Evolutionary conservation across 2,113 vertebrate genomes (phyloP).

Genomic region (Neolamprologus variostigma): DNA sequence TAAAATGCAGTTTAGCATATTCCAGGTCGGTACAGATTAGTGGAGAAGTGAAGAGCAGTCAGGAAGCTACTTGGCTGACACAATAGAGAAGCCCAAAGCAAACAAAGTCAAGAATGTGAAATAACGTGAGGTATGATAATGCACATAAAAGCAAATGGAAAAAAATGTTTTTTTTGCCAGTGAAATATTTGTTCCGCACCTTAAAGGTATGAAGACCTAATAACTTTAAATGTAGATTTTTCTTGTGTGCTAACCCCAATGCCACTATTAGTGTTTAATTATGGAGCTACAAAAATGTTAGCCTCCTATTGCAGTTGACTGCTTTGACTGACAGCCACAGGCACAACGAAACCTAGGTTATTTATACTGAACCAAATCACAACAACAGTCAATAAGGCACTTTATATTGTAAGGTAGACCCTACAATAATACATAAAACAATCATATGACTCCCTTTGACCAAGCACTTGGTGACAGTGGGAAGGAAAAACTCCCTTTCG

Average conservation of each 20-base stretch:
- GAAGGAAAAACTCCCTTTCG: not conserved
- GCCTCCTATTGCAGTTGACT: not conserved
- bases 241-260: not conserved
- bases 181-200: not conserved
- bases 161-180: rapidly evolving
- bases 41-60: not conserved
- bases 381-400: not conserved
- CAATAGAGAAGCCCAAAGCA: not conserved
- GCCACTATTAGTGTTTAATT: not conserved
- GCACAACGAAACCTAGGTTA: not conserved
- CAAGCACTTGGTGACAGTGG: not conserved
- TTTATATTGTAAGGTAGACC: not conserved
- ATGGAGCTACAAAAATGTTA: not conserved
- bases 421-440: not conserved
- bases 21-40: not conserved
- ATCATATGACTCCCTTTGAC: not conserved
- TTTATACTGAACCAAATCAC: not conserved
- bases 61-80: not conserved
- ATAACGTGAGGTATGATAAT: not conserved
- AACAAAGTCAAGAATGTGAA: not conserved
- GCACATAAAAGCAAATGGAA: not conserved
- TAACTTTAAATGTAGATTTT: not conserved
- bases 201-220: not conserved
- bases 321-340: not conserved
- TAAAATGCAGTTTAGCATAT: not conserved